Evolutionary conservation across 1,140 invertebrate genomes (phyloP).

Genomic region (Heliconius congener): DNA sequence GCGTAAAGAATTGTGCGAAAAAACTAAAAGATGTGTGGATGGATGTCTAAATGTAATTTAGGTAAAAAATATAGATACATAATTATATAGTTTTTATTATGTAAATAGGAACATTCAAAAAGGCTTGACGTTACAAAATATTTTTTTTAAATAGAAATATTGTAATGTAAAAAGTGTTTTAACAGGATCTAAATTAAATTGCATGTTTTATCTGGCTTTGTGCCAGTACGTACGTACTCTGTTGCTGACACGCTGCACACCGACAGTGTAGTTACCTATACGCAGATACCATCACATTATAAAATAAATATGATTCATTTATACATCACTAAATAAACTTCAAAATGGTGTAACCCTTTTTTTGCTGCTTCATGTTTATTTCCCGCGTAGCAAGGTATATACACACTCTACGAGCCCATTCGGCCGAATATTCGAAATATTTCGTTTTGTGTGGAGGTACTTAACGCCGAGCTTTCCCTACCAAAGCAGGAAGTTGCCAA

Average conservation of each 20-base stretch:
- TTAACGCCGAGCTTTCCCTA: too few species aligned
- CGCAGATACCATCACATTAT: neutral
- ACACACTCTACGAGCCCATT: too few species aligned
- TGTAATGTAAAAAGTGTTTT: neutral
- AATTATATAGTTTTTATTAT: too few species aligned
- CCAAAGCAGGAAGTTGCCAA: too few species aligned
- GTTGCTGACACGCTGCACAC: neutral
- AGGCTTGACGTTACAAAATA: neutral
- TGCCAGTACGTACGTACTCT: neutral
- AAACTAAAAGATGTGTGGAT: too few species aligned
- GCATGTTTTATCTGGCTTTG: slow-evolving; percentile 5
- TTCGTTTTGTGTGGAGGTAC: too few species aligned
- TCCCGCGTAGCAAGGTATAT: too few species aligned
- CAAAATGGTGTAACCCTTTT: neutral
- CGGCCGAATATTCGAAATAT: too few species aligned
- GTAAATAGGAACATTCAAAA: neutral
- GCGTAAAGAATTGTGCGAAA: too few species aligned
- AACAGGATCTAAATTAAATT: slow-evolving; percentile 7
- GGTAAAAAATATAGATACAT: too few species aligned
- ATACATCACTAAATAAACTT: neutral
- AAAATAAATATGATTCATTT: slow-evolving; percentile 7
- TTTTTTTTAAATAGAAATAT: neutral
- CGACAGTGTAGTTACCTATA: neutral
- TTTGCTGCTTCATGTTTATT: neutral
- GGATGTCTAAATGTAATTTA: too few species aligned